Evolutionary conservation across 2,888 invertebrate genomes (phyloP).

Genomic region (Melolontha melolontha): DNA sequence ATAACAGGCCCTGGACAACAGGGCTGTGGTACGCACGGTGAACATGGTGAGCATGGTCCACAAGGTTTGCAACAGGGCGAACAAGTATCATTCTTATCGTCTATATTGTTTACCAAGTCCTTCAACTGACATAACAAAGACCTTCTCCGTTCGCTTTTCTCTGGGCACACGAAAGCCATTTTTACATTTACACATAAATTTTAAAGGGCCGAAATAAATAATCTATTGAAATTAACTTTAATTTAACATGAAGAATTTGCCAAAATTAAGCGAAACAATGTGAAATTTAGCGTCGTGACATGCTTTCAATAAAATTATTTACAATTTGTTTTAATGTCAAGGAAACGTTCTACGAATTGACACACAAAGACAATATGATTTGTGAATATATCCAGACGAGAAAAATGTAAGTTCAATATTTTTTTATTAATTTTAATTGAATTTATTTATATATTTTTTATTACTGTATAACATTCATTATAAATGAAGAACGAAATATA

Average conservation of each 20-base stretch:
- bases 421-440: no score
- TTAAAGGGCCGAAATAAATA: slow-evolving; percentile 35
- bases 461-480: no score
- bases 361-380: slow-evolving; percentile 45
- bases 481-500: no score
- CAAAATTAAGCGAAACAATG: slow-evolving; percentile 31
- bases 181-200: slow-evolving; percentile 44
- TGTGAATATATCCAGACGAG: neutral
- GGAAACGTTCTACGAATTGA: slow-evolving; percentile 45
- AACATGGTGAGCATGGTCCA: slow-evolving; percentile 57
- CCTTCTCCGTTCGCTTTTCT: slow-evolving; percentile 55
- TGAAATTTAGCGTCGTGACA: slow-evolving; percentile 44
- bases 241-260: slow-evolving; percentile 43
- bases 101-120: slow-evolving; percentile 58
- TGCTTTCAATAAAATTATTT: slow-evolving; percentile 28
- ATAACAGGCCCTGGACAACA: slow-evolving; percentile 61
- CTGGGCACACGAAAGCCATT: slow-evolving; percentile 48
- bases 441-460: no score
- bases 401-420: neutral
- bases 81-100: slow-evolving; percentile 50
- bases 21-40: slow-evolving; percentile 56
- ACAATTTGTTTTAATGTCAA: slow-evolving; percentile 45
- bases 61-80: slow-evolving; percentile 32
- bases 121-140: slow-evolving; percentile 58
- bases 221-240: slow-evolving; percentile 44